Evolutionary conservation across 2,888 invertebrate genomes (phyloP), one percentile per base, ranked within the genome.

Genomic region (Drosophila phalerata): DNA sequence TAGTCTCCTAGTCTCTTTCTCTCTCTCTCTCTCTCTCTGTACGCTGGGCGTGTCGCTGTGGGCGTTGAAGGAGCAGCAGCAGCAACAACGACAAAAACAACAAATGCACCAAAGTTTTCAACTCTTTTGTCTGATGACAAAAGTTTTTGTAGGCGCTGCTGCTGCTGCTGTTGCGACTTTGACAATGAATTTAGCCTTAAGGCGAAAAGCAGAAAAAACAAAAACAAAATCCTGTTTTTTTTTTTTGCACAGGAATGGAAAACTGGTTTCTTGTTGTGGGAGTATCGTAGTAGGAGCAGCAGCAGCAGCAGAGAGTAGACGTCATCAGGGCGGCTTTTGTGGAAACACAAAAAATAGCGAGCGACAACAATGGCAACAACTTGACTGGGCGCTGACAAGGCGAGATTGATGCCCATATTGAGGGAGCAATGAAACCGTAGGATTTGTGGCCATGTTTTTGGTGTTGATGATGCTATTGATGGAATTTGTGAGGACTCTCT

Each of bases 181-280:
- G 86, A 89, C 86, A 86, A 89, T 86, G 86, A 86, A 89, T 82
- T 89, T 79, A 40, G 85, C 88, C 85, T 85, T 78, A 78, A 88
- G 89, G 86, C 81, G 56, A 49, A 64, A 65, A 53, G 65, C 49
- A 69, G 52, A 69, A 64, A 69, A 79, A 63, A 62, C 8, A 62
- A 40, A 25, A 25, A 37, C 40, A 58, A 67, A 84, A 88, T 85
- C 88, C 84, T 83, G 84, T 84, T 88, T 84, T 71, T 56, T 63
- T 43, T 22, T 25, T 15, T 3, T 30, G 64, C 28, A 42, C 66
- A 61, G 83, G 77, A 83, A 85, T 73, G 68, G 63, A 48, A 68
- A 84, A 84, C 84, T 75, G 86, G 84, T 88, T 84, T 45, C 53
- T 17, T 61, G 69, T 77, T 72, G 88, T 79, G 86, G 83, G 88